Conservation (phyloP, 1,140 invertebrate genomes). For the Elymnias hypermnestra region DNA sequence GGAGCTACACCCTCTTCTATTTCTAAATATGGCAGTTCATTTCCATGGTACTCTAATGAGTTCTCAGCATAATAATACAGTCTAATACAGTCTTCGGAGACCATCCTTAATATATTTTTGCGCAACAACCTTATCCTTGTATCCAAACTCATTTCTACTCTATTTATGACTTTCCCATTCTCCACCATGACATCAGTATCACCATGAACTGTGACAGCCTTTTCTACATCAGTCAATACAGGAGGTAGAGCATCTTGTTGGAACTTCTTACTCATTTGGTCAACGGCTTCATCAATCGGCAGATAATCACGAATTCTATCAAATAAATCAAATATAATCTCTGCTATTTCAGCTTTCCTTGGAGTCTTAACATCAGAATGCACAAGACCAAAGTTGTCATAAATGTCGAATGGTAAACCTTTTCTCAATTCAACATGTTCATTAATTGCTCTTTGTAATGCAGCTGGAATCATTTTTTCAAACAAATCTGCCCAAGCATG, state of each 20-base stretch:
- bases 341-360: slow-evolving; percentile 76
- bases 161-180: slow-evolving; percentile 78
- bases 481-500: slow-evolving; percentile 93
- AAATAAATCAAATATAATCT: slow-evolving; percentile 80
- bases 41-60: slow-evolving; percentile 87
- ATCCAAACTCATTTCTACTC: slow-evolving; percentile 80
- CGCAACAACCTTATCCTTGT: slow-evolving; percentile 84
- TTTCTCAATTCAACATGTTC: slow-evolving; percentile 84
- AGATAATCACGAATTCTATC: slow-evolving; percentile 79
- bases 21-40: slow-evolving; percentile 87
- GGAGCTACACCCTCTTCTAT: slow-evolving; percentile 80
- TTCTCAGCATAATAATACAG: slow-evolving; percentile 92
- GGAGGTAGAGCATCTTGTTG: slow-evolving; percentile 94
- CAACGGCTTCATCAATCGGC: slow-evolving; percentile 88
- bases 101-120: slow-evolving; percentile 83
- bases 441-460: slow-evolving; percentile 83
- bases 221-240: slow-evolving; percentile 81
- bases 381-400: slow-evolving; percentile 83
- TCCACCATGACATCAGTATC: slow-evolving; percentile 82
- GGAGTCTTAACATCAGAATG: slow-evolving; percentile 74
- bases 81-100: slow-evolving; percentile 79
- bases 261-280: slow-evolving; percentile 88
- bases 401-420: slow-evolving; percentile 89
- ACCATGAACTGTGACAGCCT: slow-evolving; percentile 80
- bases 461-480: slow-evolving; percentile 86